These are phyloP conservation scores for Mallotus villosus DNA, from an alignment of 2,797 vertebrate genomes.

Conservation along the genomic window DNA sequence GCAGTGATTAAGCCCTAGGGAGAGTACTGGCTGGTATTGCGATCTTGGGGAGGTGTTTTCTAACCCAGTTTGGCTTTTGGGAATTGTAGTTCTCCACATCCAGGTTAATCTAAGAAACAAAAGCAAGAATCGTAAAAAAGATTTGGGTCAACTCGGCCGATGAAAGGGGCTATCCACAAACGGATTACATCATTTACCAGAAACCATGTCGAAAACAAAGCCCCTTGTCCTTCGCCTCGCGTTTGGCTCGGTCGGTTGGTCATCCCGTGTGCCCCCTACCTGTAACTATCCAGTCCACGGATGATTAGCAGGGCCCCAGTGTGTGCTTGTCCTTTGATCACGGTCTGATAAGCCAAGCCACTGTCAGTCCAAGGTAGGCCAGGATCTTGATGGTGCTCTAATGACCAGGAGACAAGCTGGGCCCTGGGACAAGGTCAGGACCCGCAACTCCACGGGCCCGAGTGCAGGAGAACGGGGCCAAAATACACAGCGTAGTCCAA, in stretches of 20 bases:
- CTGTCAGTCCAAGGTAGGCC: slow-evolving; percentile 73
- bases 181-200: neutral
- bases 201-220: too few species aligned
- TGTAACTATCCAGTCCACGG: slow-evolving; percentile 31
- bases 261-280: neutral
- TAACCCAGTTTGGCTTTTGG: slow-evolving; percentile 37
- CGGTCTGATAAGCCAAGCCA: slow-evolving; percentile 73
- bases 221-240: neutral
- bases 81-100: slow-evolving; percentile 21
- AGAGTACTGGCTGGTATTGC: slow-evolving; percentile 32
- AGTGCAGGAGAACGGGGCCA: too few species aligned
- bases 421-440: slow-evolving; percentile 44
- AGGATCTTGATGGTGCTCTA: slow-evolving; percentile 69
- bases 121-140: neutral
- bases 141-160: neutral
- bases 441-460: slow-evolving; percentile 16
- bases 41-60: slow-evolving; percentile 16
- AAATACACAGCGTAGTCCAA: too few species aligned
- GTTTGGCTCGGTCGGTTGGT: too few species aligned
- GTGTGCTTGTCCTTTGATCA: slow-evolving; percentile 82
- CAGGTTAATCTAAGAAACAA: neutral
- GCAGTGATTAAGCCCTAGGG: slow-evolving; percentile 36
- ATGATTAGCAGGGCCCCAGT: slow-evolving; percentile 74
- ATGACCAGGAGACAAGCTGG: slow-evolving; percentile 68
- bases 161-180: neutral